Percentiles rank a stretch among this genome's conserved stretches.
Conservation (phyloP, 1,140 invertebrate species). For the Drosophila parabipectinata region DNA sequence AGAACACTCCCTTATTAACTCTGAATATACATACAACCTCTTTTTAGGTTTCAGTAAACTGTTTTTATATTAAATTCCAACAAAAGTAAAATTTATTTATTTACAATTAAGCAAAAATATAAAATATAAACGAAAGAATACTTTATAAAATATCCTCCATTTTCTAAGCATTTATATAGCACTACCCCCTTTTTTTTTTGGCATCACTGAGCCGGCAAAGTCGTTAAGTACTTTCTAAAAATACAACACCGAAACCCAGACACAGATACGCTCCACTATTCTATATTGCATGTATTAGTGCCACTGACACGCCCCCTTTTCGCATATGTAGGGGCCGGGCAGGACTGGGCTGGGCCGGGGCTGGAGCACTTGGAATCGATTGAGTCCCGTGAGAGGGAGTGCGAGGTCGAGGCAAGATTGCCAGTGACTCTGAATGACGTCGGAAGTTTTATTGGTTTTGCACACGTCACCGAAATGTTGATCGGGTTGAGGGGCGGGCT, state of each 20-base stretch:
- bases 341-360: background rate
- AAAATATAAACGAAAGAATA: too few relatives aligned
- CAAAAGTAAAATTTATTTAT: too few relatives aligned
- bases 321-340: constrained; percentile 18
- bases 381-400: constrained; percentile 21
- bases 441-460: constrained; percentile 81
- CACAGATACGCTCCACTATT: constrained; percentile 26
- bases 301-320: constrained; percentile 21
- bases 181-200: background rate
- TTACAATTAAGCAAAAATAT: too few relatives aligned
- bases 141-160: background rate
- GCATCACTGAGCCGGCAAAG: constrained; percentile 42
- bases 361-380: constrained; percentile 67
- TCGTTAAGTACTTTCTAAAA: constrained; percentile 80
- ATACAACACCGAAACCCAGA: constrained; percentile 58
- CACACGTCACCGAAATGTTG: constrained; percentile 80
- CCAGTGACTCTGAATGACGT: constrained; percentile 73
- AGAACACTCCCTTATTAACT: too few relatives aligned
- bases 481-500: constrained; percentile 33
- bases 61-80: too few relatives aligned
- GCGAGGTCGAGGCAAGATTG: constrained; percentile 23
- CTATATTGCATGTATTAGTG: constrained; percentile 47
- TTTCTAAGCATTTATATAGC: background rate
- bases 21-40: too few relatives aligned
- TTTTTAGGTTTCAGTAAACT: too few relatives aligned